phyloP scores from a whole-genome alignment of 2,888 invertebrate genomes.

The Nemurella pictetii region DNA sequence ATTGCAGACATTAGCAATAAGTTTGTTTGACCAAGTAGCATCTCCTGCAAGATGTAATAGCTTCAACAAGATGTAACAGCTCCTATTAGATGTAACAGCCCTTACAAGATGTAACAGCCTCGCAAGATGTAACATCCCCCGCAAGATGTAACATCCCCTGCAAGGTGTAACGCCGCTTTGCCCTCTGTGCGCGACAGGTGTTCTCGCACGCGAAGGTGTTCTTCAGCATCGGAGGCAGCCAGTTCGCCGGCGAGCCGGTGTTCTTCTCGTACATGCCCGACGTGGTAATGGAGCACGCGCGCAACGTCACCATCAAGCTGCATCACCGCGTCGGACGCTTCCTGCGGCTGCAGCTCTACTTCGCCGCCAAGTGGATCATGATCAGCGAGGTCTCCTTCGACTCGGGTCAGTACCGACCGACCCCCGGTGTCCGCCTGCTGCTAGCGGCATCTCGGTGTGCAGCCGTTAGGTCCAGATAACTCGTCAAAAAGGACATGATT shows the following conservation, averaged over 20 bases:
- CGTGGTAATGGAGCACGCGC: slow-evolving; percentile 72
- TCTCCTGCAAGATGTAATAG: no score
- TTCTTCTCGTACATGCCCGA: slow-evolving; percentile 78
- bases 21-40: no score
- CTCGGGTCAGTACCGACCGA: slow-evolving; percentile 73
- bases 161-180: background rate
- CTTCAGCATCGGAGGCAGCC: slow-evolving; percentile 73
- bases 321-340: slow-evolving; percentile 75
- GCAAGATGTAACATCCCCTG: background rate
- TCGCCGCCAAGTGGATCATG: slow-evolving; percentile 81
- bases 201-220: slow-evolving; percentile 77
- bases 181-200: slow-evolving; percentile 57
- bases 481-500: no score
- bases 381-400: slow-evolving; percentile 83
- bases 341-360: slow-evolving; percentile 75
- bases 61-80: no score
- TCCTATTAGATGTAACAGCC: no score
- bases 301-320: slow-evolving; percentile 79
- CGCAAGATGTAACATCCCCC: no score
- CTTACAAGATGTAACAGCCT: no score
- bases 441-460: no score
- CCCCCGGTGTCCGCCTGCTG: no score
- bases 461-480: no score
- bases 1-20: no score
- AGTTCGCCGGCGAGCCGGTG: slow-evolving; percentile 71